Conservation (phyloP, 2,797 vertebrate species). For the Syncerus caffer region DNA sequence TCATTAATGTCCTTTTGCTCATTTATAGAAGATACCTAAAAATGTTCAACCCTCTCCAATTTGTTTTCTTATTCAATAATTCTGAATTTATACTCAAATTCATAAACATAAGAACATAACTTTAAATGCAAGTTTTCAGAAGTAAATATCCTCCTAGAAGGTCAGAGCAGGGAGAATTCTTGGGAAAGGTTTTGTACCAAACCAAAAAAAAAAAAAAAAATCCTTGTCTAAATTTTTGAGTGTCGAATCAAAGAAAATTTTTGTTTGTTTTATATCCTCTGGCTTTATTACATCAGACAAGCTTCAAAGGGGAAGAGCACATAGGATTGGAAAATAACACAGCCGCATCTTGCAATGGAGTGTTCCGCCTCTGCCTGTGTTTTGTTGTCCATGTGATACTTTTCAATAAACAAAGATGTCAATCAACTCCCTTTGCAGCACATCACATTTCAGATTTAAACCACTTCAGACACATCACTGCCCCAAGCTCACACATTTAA, state of each 20-base stretch:
- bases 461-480: conserved; percentile 86
- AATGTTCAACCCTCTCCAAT: conserved; percentile 75
- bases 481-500: conserved; percentile 86
- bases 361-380: conserved; percentile 78
- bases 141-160: conserved; percentile 41
- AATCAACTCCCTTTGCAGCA: conserved; percentile 85
- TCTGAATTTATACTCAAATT: conserved; percentile 76
- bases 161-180: neutral
- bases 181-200: conserved; percentile 54
- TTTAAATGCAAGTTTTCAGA: conserved; percentile 52
- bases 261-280: conserved; percentile 81
- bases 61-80: conserved; percentile 77
- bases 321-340: conserved; percentile 84
- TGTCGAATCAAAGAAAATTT: conserved; percentile 79
- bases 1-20: conserved; percentile 81
- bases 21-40: conserved; percentile 78
- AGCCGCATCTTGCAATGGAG: conserved; percentile 80
- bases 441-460: conserved; percentile 87
- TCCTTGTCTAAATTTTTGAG: conserved; percentile 79
- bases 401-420: conserved; percentile 90
- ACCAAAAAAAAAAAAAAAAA: conserved; percentile 20
- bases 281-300: conserved; percentile 84
- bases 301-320: conserved; percentile 83
- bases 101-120: conserved; percentile 70
- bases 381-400: conserved; percentile 87